Conservation (phyloP, 2,113 vertebrate species). For the Meleagris gallopavo region DNA sequence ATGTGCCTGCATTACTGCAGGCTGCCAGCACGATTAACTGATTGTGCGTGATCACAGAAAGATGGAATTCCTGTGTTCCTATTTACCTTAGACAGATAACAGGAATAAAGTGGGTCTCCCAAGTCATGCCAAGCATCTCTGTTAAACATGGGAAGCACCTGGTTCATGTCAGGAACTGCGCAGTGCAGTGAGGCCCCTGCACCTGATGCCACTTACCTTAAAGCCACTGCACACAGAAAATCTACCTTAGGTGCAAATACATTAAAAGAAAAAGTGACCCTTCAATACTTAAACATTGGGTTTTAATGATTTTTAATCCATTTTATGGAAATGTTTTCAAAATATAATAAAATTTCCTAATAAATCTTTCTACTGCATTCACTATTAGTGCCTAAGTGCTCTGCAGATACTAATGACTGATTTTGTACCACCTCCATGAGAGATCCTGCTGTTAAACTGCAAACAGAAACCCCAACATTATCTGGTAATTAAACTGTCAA, state of each 20-base stretch:
- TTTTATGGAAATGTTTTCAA: not conserved
- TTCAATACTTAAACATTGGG: not conserved
- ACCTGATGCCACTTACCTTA: not conserved
- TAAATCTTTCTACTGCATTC: not conserved
- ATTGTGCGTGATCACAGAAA: rapidly evolving
- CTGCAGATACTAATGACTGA: not conserved
- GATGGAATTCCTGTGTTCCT: not conserved
- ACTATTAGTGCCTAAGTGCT: not conserved
- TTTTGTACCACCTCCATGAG: not conserved
- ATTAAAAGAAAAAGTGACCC: not conserved
- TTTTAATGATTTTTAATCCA: not conserved
- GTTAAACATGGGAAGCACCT: not conserved
- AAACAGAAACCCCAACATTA: not conserved
- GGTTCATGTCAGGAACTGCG: not conserved
- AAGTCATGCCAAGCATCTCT: not conserved
- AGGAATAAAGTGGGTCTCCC: not conserved
- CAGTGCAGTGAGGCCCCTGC: not conserved
- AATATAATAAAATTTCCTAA: not conserved
- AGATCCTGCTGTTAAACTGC: not conserved
- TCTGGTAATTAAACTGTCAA: not conserved
- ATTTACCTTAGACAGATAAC: not conserved
- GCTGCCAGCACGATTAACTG: not conserved
- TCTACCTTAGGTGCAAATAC: not conserved
- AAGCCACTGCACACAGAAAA: not conserved
- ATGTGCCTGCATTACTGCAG: not conserved